Conservation (phyloP, 2,888 invertebrate species). For the Ligdia adustata region DNA sequence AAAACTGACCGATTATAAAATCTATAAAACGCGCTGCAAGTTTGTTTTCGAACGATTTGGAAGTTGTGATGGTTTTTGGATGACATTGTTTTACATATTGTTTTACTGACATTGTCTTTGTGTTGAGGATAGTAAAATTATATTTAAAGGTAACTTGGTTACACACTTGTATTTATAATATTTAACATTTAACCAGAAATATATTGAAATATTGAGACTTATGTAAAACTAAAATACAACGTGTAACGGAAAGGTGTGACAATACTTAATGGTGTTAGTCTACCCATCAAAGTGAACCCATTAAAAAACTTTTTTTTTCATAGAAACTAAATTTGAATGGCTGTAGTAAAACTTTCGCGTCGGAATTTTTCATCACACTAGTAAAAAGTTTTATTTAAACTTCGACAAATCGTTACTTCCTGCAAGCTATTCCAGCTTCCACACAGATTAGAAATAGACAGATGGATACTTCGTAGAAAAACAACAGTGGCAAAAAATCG, state of each 20-base stretch:
- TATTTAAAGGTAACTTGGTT: no score
- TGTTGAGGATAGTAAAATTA: not conserved
- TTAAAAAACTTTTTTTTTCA: not conserved
- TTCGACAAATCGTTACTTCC: constrained; percentile 11
- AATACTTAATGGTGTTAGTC: not conserved
- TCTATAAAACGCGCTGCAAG: constrained; percentile 68
- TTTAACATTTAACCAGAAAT: not conserved
- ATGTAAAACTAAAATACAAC: not conserved
- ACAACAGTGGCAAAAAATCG: no score
- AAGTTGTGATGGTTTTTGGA: constrained; percentile 23
- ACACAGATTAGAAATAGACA: not conserved
- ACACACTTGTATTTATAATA: no score
- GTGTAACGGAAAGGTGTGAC: not conserved
- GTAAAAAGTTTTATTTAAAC: constrained; percentile 5
- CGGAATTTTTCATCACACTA: not conserved
- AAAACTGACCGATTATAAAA: constrained; percentile 73
- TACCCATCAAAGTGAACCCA: not conserved
- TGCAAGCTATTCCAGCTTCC: constrained; percentile 3
- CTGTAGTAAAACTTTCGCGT: not conserved
- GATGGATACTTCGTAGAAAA: not conserved
- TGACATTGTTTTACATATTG: not conserved
- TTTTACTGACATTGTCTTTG: not conserved
- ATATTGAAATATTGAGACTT: not conserved
- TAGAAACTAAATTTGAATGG: no score
- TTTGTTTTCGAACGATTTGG: constrained; percentile 60